Percentiles rank a stretch among this genome's conserved stretches.
Conservation (phyloP, 2,113 vertebrate genomes). For the Phaethon lepturus region DNA sequence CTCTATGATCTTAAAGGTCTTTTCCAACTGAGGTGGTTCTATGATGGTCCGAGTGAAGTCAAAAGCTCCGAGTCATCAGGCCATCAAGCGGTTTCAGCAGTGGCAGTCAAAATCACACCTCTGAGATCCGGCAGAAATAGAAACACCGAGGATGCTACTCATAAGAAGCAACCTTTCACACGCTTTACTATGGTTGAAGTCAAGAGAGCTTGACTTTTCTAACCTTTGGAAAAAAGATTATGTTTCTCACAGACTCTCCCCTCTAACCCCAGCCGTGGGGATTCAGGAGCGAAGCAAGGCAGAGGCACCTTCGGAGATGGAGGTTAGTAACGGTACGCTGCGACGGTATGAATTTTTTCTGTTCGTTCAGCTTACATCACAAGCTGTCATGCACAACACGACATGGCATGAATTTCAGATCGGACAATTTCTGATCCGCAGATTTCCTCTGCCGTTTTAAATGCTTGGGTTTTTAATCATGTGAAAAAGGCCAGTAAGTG, state of each 20-base stretch:
- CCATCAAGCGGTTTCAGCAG: background rate
- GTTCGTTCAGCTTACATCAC: background rate
- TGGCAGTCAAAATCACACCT: background rate
- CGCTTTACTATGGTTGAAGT: accelerated
- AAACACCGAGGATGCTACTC: background rate
- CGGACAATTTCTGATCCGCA: background rate
- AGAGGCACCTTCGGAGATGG: background rate
- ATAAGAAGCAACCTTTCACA: background rate
- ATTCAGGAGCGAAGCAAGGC: accelerated
- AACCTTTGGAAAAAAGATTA: background rate
- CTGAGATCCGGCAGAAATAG: background rate
- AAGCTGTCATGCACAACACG: accelerated
- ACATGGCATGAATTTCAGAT: background rate
- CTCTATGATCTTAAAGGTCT: no score
- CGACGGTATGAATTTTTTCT: accelerated
- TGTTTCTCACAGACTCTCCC: background rate
- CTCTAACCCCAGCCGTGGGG: background rate
- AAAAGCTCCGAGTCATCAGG: background rate
- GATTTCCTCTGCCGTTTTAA: background rate
- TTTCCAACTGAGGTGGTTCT: no score
- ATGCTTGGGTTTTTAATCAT: background rate
- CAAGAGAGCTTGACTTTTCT: background rate
- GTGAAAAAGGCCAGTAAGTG: background rate
- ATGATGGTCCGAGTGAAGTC: background rate
- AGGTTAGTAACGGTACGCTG: accelerated